These are phyloP conservation scores for Xestia sexstrigata DNA, from an alignment of 2,888 invertebrate genomes.

Conservation along the genomic window DNA sequence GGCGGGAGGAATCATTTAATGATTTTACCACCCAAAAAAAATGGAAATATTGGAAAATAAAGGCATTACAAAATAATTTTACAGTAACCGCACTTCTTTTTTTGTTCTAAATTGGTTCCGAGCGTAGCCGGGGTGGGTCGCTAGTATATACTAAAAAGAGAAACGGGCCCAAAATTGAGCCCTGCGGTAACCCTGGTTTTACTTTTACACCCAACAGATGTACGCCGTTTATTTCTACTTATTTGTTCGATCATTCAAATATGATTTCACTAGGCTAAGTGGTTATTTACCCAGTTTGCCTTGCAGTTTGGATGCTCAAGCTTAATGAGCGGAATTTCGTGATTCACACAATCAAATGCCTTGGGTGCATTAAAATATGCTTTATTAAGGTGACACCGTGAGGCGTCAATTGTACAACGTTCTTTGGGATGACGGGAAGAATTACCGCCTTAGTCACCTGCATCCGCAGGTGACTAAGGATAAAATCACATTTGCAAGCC, in stretches of 20 bases:
- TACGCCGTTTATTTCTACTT: background rate
- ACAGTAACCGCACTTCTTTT: no score
- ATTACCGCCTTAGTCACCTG: background rate
- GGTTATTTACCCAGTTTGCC: background rate
- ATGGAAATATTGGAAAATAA: no score
- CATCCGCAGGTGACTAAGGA: background rate
- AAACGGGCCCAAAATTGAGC: background rate
- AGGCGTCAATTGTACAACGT: background rate
- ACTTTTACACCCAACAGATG: background rate
- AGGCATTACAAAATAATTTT: no score
- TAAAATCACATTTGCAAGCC: background rate
- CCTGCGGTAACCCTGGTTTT: background rate
- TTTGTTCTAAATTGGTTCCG: no score
- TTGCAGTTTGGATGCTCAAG: no score
- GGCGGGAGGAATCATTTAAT: no score
- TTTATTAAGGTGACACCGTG: background rate
- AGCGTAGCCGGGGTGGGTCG: no score
- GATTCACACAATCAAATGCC: constrained; percentile 17
- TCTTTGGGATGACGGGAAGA: background rate
- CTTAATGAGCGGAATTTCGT: background rate
- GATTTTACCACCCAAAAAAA: no score
- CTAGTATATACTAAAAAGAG: background rate
- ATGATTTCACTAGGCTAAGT: background rate
- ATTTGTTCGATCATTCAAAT: background rate
- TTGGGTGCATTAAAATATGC: background rate